Evolutionary conservation across 1,140 invertebrate genomes (phyloP), one percentile per base, ranked within the genome.

Genomic region (Chironomus striatipennis): DNA sequence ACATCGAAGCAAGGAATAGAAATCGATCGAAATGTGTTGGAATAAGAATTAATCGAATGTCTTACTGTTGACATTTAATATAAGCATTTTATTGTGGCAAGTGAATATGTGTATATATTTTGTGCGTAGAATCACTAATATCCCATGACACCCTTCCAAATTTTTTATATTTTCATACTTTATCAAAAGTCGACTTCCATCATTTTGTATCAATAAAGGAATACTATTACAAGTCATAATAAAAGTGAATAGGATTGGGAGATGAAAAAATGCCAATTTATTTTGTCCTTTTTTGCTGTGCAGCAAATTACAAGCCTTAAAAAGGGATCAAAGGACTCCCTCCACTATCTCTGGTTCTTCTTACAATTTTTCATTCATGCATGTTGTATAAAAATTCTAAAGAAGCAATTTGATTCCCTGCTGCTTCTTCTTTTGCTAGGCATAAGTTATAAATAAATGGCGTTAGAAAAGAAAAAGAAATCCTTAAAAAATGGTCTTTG

Each of bases 191-290:
- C 47, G 47, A 57, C 47, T 57, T 34, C 24, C 24, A 34, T 34
- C 24, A 34, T 34, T 34, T 34, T 34, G 24, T 34, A 18, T 21
- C 65, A 70, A 70, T 17, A 70, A 70, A 18, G 18, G 65, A 20
- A 70, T 21, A 18, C 65, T 21, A 70, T 70, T 70, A 70, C 1
- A 17, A 70, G 65, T 70, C 5, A 70, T 70, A 70, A 34, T 34
- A 34, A 34, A 34, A 34, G 24, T 34, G 24, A 34, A 34, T 34
- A 34, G 7, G 18, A n/a, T n/a, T n/a, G 12, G 12, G 47, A n/a
- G n/a, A 12, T 57, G 47, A 57, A 70, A n/a, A 70, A 70, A 20
- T 18, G 18, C 15, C 65, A 70, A 70, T 70, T 70, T 70, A 70
- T 70, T 20, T 70, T 57, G 24, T 34, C 24, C 24, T 34, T 34